A percentile compares a stretch with the other conserved stretches of the same genome.
These are phyloP conservation scores for Gastrophryne carolinensis DNA, from an alignment of 2,797 vertebrate species.

Conservation along the genomic window DNA sequence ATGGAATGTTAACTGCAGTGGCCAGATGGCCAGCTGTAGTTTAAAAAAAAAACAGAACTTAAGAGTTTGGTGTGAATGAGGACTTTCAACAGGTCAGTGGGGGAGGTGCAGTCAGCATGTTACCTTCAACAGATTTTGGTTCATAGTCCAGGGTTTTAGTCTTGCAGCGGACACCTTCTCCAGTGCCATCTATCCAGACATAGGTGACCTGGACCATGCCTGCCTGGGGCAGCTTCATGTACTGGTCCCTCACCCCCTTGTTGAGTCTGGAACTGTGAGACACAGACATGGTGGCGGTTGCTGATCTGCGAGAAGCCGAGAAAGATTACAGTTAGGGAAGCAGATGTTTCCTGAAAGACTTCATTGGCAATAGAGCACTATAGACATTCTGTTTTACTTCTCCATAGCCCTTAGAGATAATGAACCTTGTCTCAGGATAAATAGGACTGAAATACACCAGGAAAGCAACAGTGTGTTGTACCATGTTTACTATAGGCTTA, in stretches of 20 bases:
- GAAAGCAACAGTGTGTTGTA: too few species aligned
- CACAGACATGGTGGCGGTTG: conserved; percentile 61
- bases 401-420: too few species aligned
- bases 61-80: not conserved
- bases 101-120: rapidly evolving
- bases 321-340: not conserved
- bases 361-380: too few species aligned
- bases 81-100: not conserved
- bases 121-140: conserved; percentile 75
- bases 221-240: conserved; percentile 78
- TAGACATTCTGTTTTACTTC: too few species aligned
- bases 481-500: too few species aligned
- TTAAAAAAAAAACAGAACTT: too few species aligned
- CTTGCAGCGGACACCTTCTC: conserved; percentile 80
- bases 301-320: conserved; percentile 43
- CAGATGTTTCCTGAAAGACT: not conserved
- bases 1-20: not conserved
- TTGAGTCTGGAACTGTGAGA: conserved; percentile 77
- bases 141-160: conserved; percentile 76
- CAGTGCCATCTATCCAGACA: conserved; percentile 84
- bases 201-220: conserved; percentile 78
- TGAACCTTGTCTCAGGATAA: too few species aligned
- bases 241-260: conserved; percentile 77
- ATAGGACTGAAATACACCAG: too few species aligned
- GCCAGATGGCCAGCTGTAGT: not conserved